Evolutionary conservation across 2,113 vertebrate genomes (phyloP).

Genomic region (Oplegnathus fasciatus): DNA sequence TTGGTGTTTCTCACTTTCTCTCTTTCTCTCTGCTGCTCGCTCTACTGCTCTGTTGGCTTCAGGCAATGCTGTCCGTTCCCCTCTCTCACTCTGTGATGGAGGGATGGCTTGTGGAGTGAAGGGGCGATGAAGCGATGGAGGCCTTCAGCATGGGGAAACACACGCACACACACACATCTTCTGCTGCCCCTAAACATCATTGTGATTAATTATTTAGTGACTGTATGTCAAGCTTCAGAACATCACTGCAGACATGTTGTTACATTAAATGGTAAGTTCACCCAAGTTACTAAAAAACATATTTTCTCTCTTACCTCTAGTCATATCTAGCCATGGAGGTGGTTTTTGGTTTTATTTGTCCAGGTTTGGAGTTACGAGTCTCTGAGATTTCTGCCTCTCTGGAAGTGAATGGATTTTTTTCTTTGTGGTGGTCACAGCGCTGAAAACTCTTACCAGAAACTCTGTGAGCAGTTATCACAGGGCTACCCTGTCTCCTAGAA

Average conservation of each 20-base stretch:
- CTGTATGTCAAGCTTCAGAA: conserved; percentile 14
- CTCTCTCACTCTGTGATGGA: conserved; percentile 79
- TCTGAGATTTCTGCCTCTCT: background rate
- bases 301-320: background rate
- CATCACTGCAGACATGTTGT: background rate
- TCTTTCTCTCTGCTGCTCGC: conserved; percentile 61
- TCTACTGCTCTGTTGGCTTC: conserved; percentile 77
- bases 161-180: background rate
- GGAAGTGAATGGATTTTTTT: background rate
- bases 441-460: background rate
- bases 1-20: conserved; percentile 37
- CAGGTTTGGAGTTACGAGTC: background rate
- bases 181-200: conserved; percentile 22
- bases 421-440: background rate
- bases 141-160: conserved; percentile 46
- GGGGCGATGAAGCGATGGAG: conserved; percentile 71
- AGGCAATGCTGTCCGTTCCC: conserved; percentile 77
- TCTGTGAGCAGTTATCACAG: background rate
- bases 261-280: conserved; percentile 37
- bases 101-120: conserved; percentile 72
- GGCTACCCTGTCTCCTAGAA: background rate
- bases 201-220: conserved; percentile 40
- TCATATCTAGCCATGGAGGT: background rate
- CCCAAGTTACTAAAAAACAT: background rate
- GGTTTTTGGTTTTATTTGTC: background rate